Conservation (phyloP, 2,888 invertebrate species). For the Scotopteryx bipunctaria region DNA sequence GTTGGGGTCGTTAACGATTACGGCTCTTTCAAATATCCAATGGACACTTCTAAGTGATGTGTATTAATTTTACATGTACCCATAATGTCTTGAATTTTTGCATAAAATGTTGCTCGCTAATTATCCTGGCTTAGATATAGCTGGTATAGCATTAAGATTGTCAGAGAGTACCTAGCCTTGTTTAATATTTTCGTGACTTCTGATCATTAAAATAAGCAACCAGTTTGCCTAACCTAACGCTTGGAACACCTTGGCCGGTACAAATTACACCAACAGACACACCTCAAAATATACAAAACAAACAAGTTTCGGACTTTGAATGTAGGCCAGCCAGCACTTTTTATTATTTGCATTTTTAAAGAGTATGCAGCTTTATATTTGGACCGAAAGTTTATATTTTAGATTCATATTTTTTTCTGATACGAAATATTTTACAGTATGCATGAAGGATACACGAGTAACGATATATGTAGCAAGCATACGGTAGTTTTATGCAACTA, state of each 20-base stretch:
- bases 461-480: neutral
- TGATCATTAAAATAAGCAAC: slow-evolving; percentile 21
- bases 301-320: slow-evolving; percentile 25
- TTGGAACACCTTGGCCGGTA: slow-evolving; percentile 20
- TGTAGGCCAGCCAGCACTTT: slow-evolving; percentile 21
- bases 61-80: neutral
- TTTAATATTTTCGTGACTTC: slow-evolving; percentile 21
- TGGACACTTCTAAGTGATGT: slow-evolving; percentile 1
- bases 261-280: slow-evolving; percentile 19
- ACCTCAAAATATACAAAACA: slow-evolving; percentile 18
- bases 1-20: neutral
- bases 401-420: too few species aligned
- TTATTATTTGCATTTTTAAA: neutral
- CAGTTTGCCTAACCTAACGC: slow-evolving; percentile 19
- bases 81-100: neutral
- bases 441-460: neutral
- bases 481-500: neutral
- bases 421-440: neutral
- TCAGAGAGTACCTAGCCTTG: slow-evolving; percentile 9
- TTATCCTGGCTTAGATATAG: neutral
- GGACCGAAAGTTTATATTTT: neutral
- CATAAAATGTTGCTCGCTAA: neutral
- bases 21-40: neutral
- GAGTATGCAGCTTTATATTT: neutral
- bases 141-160: neutral